These are phyloP conservation scores for Gallinago stenura DNA, from an alignment of 2,797 vertebrate species.

Conservation along the genomic window DNA sequence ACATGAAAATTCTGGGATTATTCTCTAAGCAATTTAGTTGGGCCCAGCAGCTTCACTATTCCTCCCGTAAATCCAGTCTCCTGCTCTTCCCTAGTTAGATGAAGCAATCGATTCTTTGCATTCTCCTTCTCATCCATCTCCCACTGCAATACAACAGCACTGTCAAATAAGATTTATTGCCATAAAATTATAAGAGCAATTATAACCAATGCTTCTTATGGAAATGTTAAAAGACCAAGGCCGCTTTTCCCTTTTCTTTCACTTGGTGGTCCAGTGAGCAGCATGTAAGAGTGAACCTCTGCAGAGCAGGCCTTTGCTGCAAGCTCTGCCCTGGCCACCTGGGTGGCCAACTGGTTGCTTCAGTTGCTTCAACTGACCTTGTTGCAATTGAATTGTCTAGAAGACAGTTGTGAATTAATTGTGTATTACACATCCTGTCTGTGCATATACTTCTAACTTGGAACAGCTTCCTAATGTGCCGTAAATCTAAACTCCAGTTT, in stretches of 20 bases:
- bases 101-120: neutral
- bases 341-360: neutral
- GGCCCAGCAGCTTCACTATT: neutral
- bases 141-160: neutral
- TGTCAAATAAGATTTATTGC: slow-evolving; percentile 47
- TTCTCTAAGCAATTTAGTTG: neutral
- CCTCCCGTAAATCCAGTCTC: neutral
- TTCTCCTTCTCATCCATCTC: slow-evolving; percentile 44
- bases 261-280: neutral
- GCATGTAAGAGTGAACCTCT: neutral
- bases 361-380: neutral
- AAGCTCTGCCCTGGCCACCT: neutral
- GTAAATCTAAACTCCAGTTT: neutral
- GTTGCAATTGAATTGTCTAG: neutral
- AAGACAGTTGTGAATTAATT: neutral
- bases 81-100: neutral
- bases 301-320: neutral
- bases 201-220: neutral
- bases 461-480: neutral
- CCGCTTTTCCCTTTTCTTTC: neutral
- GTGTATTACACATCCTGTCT: neutral
- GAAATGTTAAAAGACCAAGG: neutral
- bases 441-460: neutral
- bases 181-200: neutral
- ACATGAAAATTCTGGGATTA: neutral